Conservation (phyloP, 2,113 vertebrate species). For the Protomyctophum bolini region DNA sequence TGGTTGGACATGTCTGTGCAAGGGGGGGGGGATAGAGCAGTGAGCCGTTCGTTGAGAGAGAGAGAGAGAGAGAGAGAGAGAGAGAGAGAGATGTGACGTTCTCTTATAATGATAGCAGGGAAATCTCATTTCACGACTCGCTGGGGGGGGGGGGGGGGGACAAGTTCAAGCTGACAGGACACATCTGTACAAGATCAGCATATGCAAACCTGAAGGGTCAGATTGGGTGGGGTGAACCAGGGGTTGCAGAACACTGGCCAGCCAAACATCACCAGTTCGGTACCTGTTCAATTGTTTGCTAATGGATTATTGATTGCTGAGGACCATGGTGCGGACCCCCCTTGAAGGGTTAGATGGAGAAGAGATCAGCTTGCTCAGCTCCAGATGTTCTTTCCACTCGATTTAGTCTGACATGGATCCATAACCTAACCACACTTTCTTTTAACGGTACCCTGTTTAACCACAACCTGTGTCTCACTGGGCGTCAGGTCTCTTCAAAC, state of each 20-base stretch:
- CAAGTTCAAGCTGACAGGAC: conserved; percentile 59
- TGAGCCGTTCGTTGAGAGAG: conserved; percentile 30
- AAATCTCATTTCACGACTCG: conserved; percentile 82
- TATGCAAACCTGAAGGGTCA: conserved; percentile 45
- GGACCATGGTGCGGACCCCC: conserved; percentile 28
- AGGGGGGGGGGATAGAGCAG: conserved; percentile 42
- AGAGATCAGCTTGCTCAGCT: conserved; percentile 46
- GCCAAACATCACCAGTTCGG: conserved; percentile 49
- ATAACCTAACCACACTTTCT: conserved; percentile 36
- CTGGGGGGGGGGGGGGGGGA: conserved; percentile 46
- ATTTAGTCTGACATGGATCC: conserved; percentile 43
- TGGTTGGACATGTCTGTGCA: conserved; percentile 61
- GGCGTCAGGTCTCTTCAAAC: background rate
- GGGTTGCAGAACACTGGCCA: conserved; percentile 38
- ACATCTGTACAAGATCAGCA: conserved; percentile 48
- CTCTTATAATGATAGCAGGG: conserved; percentile 65
- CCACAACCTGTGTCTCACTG: background rate
- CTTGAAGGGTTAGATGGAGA: conserved; percentile 7
- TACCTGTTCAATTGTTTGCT: conserved; percentile 68
- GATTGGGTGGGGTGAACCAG: background rate
- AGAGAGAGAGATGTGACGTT: conserved; percentile 62
- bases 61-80: background rate
- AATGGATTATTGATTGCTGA: conserved; percentile 78
- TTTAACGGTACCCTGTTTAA: background rate
- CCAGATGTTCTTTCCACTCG: conserved; percentile 59